Evolutionary conservation across 1,140 invertebrate species (phyloP).

Genomic region (Temnothorax curvispinosus): DNA sequence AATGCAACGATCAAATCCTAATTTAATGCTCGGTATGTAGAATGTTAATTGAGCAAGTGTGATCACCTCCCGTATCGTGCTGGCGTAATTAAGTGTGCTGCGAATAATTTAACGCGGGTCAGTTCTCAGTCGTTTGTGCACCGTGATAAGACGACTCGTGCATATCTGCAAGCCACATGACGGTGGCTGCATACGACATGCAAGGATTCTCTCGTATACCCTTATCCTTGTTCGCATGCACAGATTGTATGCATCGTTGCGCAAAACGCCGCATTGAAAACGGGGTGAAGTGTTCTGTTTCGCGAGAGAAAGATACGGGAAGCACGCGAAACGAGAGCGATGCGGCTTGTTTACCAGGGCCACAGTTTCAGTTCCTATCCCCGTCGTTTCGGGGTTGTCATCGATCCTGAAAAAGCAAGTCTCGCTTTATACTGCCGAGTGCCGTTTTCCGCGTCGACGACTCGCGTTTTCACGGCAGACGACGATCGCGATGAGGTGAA

Average conservation of each 20-base stretch:
- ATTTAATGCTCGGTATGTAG: neutral
- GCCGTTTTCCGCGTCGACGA: conserved; percentile 15
- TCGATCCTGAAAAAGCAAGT: conserved; percentile 20
- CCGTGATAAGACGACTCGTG: neutral
- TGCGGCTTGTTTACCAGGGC: neutral
- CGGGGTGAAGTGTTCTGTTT: neutral
- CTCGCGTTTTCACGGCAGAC: neutral
- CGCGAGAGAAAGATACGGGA: neutral
- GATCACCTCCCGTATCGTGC: neutral
- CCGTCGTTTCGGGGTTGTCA: neutral
- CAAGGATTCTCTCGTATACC: neutral
- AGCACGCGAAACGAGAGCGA: neutral
- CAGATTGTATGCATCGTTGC: neutral
- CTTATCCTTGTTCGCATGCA: neutral
- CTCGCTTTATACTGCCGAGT: neutral
- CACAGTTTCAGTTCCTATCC: neutral
- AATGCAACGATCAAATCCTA: neutral
- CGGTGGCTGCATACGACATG: neutral
- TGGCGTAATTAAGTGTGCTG: neutral
- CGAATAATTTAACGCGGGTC: conserved; percentile 12
- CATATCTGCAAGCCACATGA: neutral
- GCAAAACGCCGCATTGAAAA: neutral
- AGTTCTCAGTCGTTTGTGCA: neutral
- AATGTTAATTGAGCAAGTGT: conserved; percentile 3
- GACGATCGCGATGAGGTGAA: neutral